Evolutionary conservation across 1,140 invertebrate genomes (phyloP).

Genomic region (Pseudomyrmex cubaensis): DNA sequence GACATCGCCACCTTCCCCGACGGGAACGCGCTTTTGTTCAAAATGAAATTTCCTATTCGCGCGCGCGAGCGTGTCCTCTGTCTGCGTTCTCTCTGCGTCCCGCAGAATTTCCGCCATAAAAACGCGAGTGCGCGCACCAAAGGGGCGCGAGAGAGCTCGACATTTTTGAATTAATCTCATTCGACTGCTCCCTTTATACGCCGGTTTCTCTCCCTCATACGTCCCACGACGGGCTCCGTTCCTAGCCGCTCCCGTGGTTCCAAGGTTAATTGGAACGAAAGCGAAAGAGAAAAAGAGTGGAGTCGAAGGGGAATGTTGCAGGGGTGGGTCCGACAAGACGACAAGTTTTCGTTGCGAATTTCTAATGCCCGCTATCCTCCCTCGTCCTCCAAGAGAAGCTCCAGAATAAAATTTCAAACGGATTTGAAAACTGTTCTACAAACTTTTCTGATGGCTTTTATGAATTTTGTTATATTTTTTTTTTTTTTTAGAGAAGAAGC

Average conservation of each 20-base stretch:
- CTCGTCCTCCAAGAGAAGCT: too few relatives aligned
- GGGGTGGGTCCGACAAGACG: conserved; percentile 26
- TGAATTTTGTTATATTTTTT: too few relatives aligned
- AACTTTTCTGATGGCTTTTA: too few relatives aligned
- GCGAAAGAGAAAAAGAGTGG: conserved; percentile 56
- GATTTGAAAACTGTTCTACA: too few relatives aligned
- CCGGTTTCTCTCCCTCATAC: conserved; percentile 62
- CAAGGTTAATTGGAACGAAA: conserved; percentile 81
- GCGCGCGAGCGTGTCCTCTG: conserved; percentile 1
- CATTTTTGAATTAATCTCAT: conserved; percentile 80
- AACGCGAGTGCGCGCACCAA: conserved; percentile 52
- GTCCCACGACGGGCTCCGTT: conserved; percentile 65
- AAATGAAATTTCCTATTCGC: conserved; percentile 33
- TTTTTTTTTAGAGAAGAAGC: too few relatives aligned
- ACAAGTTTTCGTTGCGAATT: conserved; percentile 36
- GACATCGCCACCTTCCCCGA: neutral
- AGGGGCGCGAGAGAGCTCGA: conserved; percentile 69
- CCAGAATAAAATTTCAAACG: too few relatives aligned
- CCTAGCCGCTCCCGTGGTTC: conserved; percentile 69
- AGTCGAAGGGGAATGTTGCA: conserved; percentile 23
- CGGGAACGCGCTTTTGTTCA: neutral
- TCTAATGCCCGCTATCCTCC: too few relatives aligned
- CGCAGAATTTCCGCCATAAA: conserved; percentile 41
- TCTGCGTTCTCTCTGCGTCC: conserved; percentile 23
- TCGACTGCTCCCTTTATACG: conserved; percentile 78